Conservation (phyloP, 2,888 invertebrate genomes). For the Napeogenes inachia region DNA sequence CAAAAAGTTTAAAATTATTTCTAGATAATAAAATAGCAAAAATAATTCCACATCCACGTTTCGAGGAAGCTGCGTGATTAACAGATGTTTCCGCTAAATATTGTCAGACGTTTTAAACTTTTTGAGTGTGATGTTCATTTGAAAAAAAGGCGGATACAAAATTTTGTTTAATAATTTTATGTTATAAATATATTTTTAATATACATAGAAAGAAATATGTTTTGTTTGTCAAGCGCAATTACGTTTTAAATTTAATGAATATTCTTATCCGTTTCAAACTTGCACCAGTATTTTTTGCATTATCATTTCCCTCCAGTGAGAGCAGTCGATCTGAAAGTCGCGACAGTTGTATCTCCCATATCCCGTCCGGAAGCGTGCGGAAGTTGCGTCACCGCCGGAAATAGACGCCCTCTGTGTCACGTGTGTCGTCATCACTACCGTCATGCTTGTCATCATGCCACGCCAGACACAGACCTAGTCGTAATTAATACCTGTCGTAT, state of each 20-base stretch:
- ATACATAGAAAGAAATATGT: not conserved
- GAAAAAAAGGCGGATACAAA: constrained; percentile 34
- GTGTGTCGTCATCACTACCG: constrained; percentile 37
- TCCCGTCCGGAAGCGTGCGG: constrained; percentile 70
- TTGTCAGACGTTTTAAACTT: constrained; percentile 40
- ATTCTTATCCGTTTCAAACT: not conserved
- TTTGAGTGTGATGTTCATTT: constrained; percentile 40
- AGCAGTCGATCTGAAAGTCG: constrained; percentile 50
- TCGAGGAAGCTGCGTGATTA: constrained; percentile 38
- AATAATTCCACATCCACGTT: constrained; percentile 33
- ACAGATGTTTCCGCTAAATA: constrained; percentile 51
- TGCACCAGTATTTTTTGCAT: constrained; percentile 3
- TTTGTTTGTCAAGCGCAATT: not conserved
- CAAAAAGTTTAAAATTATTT: not conserved
- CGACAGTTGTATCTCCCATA: constrained; percentile 59
- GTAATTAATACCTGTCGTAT: not conserved
- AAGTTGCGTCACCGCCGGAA: constrained; percentile 74
- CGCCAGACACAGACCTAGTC: not conserved
- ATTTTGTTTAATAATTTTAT: constrained; percentile 1
- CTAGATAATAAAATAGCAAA: constrained; percentile 21
- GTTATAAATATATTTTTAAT: not conserved
- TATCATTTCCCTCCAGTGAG: constrained; percentile 10
- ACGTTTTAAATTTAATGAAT: too few relatives aligned
- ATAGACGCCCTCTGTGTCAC: constrained; percentile 74
- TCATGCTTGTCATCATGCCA: constrained; percentile 20